Conservation (phyloP, 1,140 invertebrate genomes). For the Leguminivora glycinivorella region DNA sequence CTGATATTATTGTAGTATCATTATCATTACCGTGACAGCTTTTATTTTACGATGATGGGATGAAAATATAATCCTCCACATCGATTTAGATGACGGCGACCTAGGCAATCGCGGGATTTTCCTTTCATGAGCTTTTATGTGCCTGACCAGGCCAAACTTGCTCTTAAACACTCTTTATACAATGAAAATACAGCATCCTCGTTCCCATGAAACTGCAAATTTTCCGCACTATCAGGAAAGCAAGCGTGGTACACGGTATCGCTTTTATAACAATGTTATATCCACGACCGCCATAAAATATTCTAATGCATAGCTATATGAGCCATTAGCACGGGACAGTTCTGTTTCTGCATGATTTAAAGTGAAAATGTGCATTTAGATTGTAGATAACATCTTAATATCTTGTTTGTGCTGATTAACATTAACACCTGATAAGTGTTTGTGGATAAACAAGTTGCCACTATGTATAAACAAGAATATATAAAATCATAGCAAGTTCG, state of each 20-base stretch:
- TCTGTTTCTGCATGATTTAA: not conserved
- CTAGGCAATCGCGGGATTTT: too few relatives aligned
- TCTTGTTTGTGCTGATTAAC: not conserved
- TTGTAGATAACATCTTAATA: not conserved
- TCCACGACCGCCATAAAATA: slow-evolving; percentile 16
- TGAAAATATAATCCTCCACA: too few relatives aligned
- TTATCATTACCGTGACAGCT: too few relatives aligned
- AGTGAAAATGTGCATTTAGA: not conserved
- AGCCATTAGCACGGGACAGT: not conserved
- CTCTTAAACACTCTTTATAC: too few relatives aligned
- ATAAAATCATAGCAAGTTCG: not conserved
- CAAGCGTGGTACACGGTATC: not conserved
- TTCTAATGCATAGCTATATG: slow-evolving; percentile 16
- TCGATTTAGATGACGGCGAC: too few relatives aligned
- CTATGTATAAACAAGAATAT: not conserved
- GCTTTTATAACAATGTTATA: slow-evolving; percentile 18
- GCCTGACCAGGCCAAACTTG: too few relatives aligned
- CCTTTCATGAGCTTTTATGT: too few relatives aligned
- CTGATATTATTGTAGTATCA: too few relatives aligned
- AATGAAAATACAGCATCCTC: not conserved
- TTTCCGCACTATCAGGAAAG: slow-evolving; percentile 15
- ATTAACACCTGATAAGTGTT: not conserved
- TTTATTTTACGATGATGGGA: too few relatives aligned
- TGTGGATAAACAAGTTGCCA: not conserved
- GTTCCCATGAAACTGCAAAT: slow-evolving; percentile 13